Conservation (phyloP, 2,888 invertebrate genomes). For the Apotomis betuletana region DNA sequence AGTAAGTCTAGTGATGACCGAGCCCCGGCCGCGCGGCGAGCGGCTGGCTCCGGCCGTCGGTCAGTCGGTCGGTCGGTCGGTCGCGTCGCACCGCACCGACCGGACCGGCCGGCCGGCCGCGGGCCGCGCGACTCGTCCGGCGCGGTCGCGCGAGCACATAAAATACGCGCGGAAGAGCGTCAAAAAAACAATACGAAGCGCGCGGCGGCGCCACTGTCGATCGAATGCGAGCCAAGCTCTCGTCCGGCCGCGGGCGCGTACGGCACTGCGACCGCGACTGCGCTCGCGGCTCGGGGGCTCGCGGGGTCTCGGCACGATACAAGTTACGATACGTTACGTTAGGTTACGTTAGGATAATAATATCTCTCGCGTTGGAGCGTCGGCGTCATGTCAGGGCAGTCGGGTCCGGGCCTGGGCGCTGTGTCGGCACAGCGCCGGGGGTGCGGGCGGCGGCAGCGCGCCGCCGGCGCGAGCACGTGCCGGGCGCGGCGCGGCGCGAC, state of each 20-base stretch:
- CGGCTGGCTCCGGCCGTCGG: constrained; percentile 13
- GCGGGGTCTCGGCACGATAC: constrained; percentile 44
- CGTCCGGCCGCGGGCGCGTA: constrained; percentile 34
- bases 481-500: constrained; percentile 23
- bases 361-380: constrained; percentile 43
- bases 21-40: constrained; percentile 40
- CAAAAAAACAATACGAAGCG: constrained; percentile 34
- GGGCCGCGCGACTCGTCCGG: constrained; percentile 27
- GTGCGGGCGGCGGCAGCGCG: constrained; percentile 27
- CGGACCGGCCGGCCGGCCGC: constrained; percentile 10
- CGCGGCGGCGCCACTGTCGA: constrained; percentile 38
- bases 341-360: constrained; percentile 51
- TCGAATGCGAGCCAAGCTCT: constrained; percentile 37
- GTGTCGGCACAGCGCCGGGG: constrained; percentile 31
- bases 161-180: constrained; percentile 37
- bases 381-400: constrained; percentile 45
- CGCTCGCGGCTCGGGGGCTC: constrained; percentile 42
- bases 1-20: constrained; percentile 65
- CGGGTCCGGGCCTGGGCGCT: constrained; percentile 41
- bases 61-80: no score
- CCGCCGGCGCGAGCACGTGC: constrained; percentile 40
- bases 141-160: constrained; percentile 27
- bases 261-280: constrained; percentile 7
- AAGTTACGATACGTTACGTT: constrained; percentile 54
- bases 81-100: no score